These are phyloP conservation scores for Steinernema feltiae DNA, from an alignment of 1,140 invertebrate genomes.

Conservation along the genomic window DNA sequence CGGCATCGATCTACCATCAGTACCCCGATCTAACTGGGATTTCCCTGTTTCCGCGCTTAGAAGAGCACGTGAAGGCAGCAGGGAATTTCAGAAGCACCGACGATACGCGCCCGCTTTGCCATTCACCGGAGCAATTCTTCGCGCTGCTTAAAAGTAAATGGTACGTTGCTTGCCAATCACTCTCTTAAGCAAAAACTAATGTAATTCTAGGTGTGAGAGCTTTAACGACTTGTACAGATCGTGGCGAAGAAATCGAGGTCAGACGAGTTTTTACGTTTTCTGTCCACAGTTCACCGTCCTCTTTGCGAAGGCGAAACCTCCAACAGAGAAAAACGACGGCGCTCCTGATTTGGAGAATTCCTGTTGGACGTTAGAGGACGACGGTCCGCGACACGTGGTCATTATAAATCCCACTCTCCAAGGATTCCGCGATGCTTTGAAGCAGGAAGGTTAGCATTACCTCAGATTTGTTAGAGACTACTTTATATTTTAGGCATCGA, in stretches of 20 bases:
- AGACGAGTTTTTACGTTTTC: not conserved
- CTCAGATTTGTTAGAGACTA: not conserved
- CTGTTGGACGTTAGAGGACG: not conserved
- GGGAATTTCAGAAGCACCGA: not conserved
- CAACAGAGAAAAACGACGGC: not conserved
- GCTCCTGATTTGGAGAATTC: not conserved
- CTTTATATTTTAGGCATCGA: not conserved
- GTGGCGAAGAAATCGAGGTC: not conserved
- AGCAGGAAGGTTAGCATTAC: not conserved
- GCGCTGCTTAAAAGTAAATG: not conserved
- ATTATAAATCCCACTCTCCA: not conserved
- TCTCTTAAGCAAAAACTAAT: not conserved
- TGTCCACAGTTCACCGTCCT: not conserved
- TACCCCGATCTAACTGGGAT: not conserved
- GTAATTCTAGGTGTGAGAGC: not conserved
- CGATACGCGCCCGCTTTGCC: not conserved
- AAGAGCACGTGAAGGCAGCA: not conserved
- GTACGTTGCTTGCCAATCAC: not conserved
- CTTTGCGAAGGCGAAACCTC: constrained; percentile 1
- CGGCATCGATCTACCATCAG: not conserved
- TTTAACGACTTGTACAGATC: constrained; percentile 1
- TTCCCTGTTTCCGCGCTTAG: not conserved
- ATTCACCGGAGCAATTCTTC: constrained; percentile 3
- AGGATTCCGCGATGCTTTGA: not conserved
- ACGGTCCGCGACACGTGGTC: not conserved